phyloP scores from a whole-genome alignment of 1,140 invertebrate genomes.

The Drosophila orena region DNA sequence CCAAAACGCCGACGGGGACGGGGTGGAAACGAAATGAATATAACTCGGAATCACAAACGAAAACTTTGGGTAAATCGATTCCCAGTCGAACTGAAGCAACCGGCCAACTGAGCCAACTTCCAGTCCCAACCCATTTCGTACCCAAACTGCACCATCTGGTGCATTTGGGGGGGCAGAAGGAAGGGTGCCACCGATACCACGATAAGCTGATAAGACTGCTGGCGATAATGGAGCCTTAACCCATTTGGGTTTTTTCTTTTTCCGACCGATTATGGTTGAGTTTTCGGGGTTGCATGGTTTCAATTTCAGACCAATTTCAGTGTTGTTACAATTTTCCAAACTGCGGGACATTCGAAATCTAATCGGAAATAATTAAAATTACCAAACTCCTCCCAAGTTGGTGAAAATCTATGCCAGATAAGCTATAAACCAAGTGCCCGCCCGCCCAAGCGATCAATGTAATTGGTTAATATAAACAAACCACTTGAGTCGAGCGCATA shows the following conservation, averaged over 20 bases:
- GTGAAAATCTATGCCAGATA: not conserved
- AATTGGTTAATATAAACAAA: slow-evolving; percentile 8
- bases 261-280: not conserved
- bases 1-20: not conserved
- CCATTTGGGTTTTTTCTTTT: slow-evolving; percentile 4
- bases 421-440: slow-evolving; percentile 4
- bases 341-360: slow-evolving; percentile 14
- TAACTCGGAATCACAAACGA: slow-evolving; percentile 2
- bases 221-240: slow-evolving; percentile 33
- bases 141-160: slow-evolving; percentile 11
- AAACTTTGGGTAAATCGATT: slow-evolving; percentile 15
- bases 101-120: slow-evolving; percentile 50
- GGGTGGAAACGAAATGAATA: not conserved
- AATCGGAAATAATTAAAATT: slow-evolving; percentile 32
- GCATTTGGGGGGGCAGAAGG: slow-evolving; percentile 18
- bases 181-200: slow-evolving; percentile 4
- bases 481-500: slow-evolving; percentile 10
- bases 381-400: slow-evolving; percentile 1
- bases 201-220: slow-evolving; percentile 31
- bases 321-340: no score
- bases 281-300: no score
- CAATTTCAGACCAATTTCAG: no score
- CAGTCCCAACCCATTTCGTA: not conserved
- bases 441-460: no score
- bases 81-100: slow-evolving; percentile 14